These are phyloP conservation scores for Drosophila nannoptera DNA, from an alignment of 1,140 invertebrate species.

Conservation along the genomic window DNA sequence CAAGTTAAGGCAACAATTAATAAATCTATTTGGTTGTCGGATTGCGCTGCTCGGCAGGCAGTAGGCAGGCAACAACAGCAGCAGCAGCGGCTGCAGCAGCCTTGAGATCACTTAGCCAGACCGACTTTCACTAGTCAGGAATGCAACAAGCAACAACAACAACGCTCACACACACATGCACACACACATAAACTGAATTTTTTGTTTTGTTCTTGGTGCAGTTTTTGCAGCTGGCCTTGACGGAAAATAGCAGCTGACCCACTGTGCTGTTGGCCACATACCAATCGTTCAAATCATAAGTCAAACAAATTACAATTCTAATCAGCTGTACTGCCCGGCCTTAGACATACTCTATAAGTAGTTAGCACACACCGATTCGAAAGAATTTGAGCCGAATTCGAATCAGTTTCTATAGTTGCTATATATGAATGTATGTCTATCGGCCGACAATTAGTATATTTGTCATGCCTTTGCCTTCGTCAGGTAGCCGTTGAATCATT, in stretches of 20 bases:
- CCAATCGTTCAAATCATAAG: slow-evolving; percentile 14
- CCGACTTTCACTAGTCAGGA: slow-evolving; percentile 64
- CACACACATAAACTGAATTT: too few species aligned
- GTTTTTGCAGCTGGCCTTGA: slow-evolving; percentile 44
- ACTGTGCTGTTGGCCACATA: slow-evolving; percentile 27
- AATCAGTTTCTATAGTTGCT: too few species aligned
- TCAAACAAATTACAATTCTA: slow-evolving; percentile 6
- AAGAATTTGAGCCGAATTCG: too few species aligned
- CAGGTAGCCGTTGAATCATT: not conserved
- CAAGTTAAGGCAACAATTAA: slow-evolving; percentile 48
- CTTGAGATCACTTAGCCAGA: slow-evolving; percentile 43
- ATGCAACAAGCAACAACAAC: slow-evolving; percentile 36
- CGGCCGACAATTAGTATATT: too few species aligned
- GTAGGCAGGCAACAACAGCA: slow-evolving; percentile 1
- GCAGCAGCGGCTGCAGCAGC: slow-evolving; percentile 26
- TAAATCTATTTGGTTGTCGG: slow-evolving; percentile 62
- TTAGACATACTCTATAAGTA: not conserved
- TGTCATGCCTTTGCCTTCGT: too few species aligned
- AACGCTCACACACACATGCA: slow-evolving; percentile 10
- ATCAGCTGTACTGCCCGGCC: not conserved
- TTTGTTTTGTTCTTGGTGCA: slow-evolving; percentile 16
- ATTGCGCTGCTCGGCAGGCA: slow-evolving; percentile 38
- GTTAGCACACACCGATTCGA: too few species aligned
- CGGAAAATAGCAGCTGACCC: slow-evolving; percentile 30
- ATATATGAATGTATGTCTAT: too few species aligned